Evolutionary conservation across 2,797 vertebrate species (phyloP).

Genomic region (Etheostoma nigrum): DNA sequence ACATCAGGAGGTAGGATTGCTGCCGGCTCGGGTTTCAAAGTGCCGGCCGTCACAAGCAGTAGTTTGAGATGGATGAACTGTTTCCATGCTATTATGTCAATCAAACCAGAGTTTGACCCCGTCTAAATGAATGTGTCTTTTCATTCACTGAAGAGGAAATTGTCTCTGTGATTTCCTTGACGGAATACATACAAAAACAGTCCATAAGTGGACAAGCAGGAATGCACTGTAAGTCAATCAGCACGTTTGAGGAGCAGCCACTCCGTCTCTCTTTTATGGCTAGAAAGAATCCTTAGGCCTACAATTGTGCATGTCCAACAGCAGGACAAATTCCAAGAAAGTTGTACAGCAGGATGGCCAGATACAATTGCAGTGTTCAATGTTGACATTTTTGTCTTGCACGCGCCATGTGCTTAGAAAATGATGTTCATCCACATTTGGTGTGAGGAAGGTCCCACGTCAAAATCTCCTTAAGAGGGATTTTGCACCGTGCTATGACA

Average conservation of each 20-base stretch:
- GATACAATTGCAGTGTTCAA: constrained; percentile 10
- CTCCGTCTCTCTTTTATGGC: background rate
- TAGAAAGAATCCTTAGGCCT: constrained; percentile 3
- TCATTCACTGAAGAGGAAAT: constrained; percentile 46
- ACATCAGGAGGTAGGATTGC: constrained; percentile 65
- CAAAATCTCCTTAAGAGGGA: constrained; percentile 30
- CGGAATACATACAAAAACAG: constrained; percentile 35
- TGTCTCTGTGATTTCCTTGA: constrained; percentile 46
- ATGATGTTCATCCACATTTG: constrained; percentile 26
- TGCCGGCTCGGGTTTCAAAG: constrained; percentile 69
- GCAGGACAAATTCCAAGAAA: constrained; percentile 11
- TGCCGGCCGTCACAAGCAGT: constrained; percentile 17
- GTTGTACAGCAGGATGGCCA: constrained; percentile 13
- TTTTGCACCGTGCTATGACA: background rate
- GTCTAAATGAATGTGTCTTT: constrained; percentile 52
- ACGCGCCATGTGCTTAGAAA: constrained; percentile 7
- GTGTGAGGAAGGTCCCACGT: background rate
- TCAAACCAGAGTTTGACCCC: constrained; percentile 54
- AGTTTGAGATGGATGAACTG: constrained; percentile 64
- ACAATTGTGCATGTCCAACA: background rate
- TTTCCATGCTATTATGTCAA: constrained; percentile 66
- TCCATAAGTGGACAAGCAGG: constrained; percentile 21
- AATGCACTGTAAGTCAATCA: constrained; percentile 28
- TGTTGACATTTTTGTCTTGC: constrained; percentile 43
- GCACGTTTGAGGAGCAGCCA: background rate